Evolutionary conservation across 1,140 invertebrate species (phyloP).

Genomic region (Calephelis virginiensis): DNA sequence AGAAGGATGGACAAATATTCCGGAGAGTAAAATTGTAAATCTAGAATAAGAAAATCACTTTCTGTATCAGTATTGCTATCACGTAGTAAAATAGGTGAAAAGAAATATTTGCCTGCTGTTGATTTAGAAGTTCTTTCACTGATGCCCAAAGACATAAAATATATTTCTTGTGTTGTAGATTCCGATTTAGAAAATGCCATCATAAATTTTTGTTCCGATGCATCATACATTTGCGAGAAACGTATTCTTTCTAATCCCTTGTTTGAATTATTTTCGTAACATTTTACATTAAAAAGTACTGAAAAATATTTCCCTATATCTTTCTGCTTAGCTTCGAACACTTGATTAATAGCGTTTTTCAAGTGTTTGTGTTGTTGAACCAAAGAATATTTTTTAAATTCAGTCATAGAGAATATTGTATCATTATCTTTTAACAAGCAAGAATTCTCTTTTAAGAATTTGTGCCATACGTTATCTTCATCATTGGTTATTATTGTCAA

Average conservation of each 20-base stretch:
- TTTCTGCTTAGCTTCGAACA: conserved; percentile 85
- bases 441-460: conserved; percentile 86
- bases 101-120: conserved; percentile 51
- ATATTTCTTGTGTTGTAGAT: conserved; percentile 51
- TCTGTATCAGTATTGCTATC: conserved; percentile 46
- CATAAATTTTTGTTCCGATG: conserved; percentile 60
- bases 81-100: conserved; percentile 59
- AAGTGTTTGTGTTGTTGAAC: conserved; percentile 89
- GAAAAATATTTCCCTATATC: conserved; percentile 82
- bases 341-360: conserved; percentile 82
- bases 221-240: conserved; percentile 66
- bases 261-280: conserved; percentile 49
- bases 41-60: conserved; percentile 75
- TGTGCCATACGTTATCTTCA: conserved; percentile 86
- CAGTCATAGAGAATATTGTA: conserved; percentile 83
- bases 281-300: conserved; percentile 73
- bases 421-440: conserved; percentile 83
- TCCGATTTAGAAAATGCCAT: conserved; percentile 54
- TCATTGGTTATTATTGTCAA: conserved; percentile 83
- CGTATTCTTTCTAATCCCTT: conserved; percentile 44
- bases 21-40: conserved; percentile 90
- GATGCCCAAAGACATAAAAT: conserved; percentile 66
- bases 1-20: conserved; percentile 88
- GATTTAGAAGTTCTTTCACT: conserved; percentile 51
- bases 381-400: conserved; percentile 88